Evolutionary conservation across 2,888 invertebrate species (phyloP).

Genomic region (Philopedon plagiatum): DNA sequence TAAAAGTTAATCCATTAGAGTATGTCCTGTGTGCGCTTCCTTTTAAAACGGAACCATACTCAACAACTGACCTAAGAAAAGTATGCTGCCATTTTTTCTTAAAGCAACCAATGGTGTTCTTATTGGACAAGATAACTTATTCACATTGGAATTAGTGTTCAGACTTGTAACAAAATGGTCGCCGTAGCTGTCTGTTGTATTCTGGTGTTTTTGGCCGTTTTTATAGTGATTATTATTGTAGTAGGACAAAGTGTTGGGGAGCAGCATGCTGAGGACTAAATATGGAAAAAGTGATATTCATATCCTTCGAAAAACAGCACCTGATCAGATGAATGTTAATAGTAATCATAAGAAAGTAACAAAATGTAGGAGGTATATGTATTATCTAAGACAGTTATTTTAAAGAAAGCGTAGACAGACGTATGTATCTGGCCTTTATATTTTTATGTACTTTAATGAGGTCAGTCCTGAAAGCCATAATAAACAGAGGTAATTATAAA

Average conservation of each 20-base stretch:
- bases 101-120: background rate
- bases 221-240: conserved; percentile 86
- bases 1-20: background rate
- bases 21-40: background rate
- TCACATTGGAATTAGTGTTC: conserved; percentile 10
- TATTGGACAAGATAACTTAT: background rate
- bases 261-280: conserved; percentile 56
- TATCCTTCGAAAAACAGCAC: background rate
- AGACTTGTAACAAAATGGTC: conserved; percentile 73
- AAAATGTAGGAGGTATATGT: background rate
- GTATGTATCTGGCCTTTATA: background rate
- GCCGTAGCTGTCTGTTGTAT: conserved; percentile 89
- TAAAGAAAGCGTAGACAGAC: background rate
- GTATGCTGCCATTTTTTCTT: conserved; percentile 1
- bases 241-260: conserved; percentile 82
- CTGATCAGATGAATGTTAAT: background rate
- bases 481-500: background rate
- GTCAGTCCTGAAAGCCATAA: conserved; percentile 1
- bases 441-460: conserved; percentile 17
- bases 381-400: background rate
- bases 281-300: background rate
- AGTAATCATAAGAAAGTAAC: background rate
- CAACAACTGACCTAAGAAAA: background rate
- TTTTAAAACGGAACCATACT: background rate
- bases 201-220: conserved; percentile 83